Evolutionary conservation across 2,797 vertebrate genomes (phyloP).

Genomic region (Acipenser transmontanus): DNA sequence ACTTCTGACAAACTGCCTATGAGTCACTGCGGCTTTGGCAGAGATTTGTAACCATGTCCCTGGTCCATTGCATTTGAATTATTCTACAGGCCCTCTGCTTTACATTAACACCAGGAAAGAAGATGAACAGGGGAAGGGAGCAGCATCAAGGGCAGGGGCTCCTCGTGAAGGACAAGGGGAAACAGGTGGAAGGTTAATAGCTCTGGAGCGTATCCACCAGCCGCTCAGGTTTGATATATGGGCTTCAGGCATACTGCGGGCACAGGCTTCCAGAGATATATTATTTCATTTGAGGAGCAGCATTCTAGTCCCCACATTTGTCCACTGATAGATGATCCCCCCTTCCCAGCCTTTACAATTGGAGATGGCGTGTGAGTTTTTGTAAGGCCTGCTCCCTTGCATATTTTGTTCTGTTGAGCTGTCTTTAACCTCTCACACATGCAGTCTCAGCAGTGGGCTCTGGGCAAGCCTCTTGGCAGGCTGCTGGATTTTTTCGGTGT

Average conservation of each 20-base stretch:
- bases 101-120: conserved; percentile 71
- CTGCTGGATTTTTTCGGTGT: conserved; percentile 53
- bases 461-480: conserved; percentile 52
- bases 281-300: conserved; percentile 99
- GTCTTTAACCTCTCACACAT: conserved; percentile 53
- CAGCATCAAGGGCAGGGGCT: conserved; percentile 86
- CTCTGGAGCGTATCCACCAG: conserved; percentile 95
- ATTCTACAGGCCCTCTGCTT: conserved; percentile 75
- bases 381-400: conserved; percentile 67
- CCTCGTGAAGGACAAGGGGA: conserved; percentile 87
- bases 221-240: conserved; percentile 98
- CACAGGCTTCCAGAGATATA: conserved; percentile 99
- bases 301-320: conserved; percentile 90
- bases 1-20: conserved; percentile 85
- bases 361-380: conserved; percentile 81
- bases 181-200: conserved; percentile 99
- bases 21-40: conserved; percentile 76
- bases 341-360: conserved; percentile 58
- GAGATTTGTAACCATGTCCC: conserved; percentile 95
- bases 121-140: conserved; percentile 78
- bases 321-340: conserved; percentile 98
- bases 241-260: conserved; percentile 82
- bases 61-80: conserved; percentile 98
- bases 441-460: conserved; percentile 44
- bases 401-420: conserved; percentile 74